Evolutionary conservation across 1,140 invertebrate genomes (phyloP), one percentile per base, ranked within the genome.

Genomic region (Reticulitermes speratus): DNA sequence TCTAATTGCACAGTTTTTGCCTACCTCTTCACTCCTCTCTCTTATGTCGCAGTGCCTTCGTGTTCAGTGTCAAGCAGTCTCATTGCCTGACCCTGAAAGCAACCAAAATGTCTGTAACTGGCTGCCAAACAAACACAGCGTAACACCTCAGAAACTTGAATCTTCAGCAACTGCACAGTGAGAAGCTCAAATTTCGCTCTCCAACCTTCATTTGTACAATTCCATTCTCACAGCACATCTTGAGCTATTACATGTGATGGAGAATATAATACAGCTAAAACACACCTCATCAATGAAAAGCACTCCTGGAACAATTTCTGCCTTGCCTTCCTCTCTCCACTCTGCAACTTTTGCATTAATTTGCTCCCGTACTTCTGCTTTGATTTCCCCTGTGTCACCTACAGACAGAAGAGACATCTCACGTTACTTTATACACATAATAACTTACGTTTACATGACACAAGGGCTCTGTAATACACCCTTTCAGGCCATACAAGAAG

Each of bases 301-400:
- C 23, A 98, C 98, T 1, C 98, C 98, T 0, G 98, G 98, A 87
- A 99, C 97, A 88, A 99, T 99, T 92, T 99, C 98, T 0, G 99
- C 98, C 90, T 99, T 99, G 1, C 98, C 98, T 91, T 99, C 99
- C 91, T 99, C 99, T 84, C 98, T 93, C 99, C 99, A 99, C 92
- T 99, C 99, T 0, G 97, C 95, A 14, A 99, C 97, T 92, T 99
- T 99, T n/a, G 95, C 94, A 90, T 99, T 99, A 88, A 99, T 99
- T 91, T 99, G 98, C 89, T 99, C 98, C 59, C 99, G 93, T 0
- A 99, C 97, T 93, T 99, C 99, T 2, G 96, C 92, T 90, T 99
- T 99, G 38, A 99, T 99, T 92, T 99, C 99, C 9, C 99, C 99
- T 0, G 99, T 99, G 89, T 99, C 99, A 65, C 97, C 96, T 96